A percentile compares a stretch with the other conserved stretches of the same genome.
Conservation (phyloP, 2,797 vertebrate genomes). For the Telmatherina bonti region DNA sequence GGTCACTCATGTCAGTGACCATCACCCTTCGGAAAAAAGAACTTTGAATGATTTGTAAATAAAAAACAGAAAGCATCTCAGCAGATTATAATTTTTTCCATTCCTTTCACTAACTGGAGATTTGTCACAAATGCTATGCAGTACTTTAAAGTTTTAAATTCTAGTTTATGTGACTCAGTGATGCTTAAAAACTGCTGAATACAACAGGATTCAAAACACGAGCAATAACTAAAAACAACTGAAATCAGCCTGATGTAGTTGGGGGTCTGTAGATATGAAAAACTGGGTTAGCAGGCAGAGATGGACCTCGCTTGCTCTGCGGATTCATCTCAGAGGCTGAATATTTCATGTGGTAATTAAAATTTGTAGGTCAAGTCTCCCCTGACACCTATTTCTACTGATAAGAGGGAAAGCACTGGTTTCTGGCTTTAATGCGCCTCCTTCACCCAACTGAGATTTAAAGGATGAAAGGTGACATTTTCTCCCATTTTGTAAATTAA, state of each 20-base stretch:
- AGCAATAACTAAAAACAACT: not conserved
- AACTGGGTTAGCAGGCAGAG: slow-evolving; percentile 58
- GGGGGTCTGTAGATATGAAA: slow-evolving; percentile 2
- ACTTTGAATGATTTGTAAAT: not conserved
- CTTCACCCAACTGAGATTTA: slow-evolving; percentile 88
- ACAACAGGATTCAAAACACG: not conserved
- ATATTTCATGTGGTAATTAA: slow-evolving; percentile 98
- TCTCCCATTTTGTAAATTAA: slow-evolving; percentile 95
- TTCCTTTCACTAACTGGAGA: not conserved
- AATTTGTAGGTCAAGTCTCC: slow-evolving; percentile 96
- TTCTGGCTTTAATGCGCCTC: slow-evolving; percentile 85
- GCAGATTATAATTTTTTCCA: not conserved
- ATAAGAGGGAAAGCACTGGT: slow-evolving; percentile 84
- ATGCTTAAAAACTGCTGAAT: not conserved
- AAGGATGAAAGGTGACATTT: slow-evolving; percentile 98
- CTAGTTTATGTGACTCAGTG: not conserved
- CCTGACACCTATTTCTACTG: slow-evolving; percentile 90
- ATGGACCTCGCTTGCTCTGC: slow-evolving; percentile 62
- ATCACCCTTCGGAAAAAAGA: not conserved
- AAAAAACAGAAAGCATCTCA: not conserved
- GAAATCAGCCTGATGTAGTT: not conserved
- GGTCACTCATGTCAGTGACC: not conserved
- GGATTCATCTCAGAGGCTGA: slow-evolving; percentile 86
- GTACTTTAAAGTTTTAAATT: not conserved
- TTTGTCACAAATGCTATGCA: not conserved